A percentile compares a stretch with the other conserved stretches of the same genome.
Evolutionary conservation across 1,140 invertebrate species (phyloP).

Genomic region (Pachypeltis micranthus): DNA sequence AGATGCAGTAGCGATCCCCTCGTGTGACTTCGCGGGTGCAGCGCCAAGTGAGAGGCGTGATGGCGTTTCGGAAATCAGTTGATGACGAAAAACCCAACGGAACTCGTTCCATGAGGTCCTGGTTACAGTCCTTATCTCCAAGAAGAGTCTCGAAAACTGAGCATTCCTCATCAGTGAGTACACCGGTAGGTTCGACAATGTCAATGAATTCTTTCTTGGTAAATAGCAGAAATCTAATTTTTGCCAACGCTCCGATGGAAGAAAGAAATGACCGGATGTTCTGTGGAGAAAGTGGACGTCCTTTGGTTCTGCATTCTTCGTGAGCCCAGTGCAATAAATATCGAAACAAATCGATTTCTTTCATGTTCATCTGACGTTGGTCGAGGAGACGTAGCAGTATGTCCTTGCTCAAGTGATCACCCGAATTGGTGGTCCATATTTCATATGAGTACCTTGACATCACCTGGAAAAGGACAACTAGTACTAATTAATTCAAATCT

Average conservation of each 20-base stretch:
- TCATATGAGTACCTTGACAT: slow-evolving; percentile 24
- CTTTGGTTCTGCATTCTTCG: slow-evolving; percentile 19
- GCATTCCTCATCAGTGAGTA: slow-evolving; percentile 21
- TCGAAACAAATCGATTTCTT: slow-evolving; percentile 23
- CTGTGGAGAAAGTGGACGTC: background rate
- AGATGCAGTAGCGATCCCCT: slow-evolving; percentile 16
- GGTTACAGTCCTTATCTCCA: background rate
- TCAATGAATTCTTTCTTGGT: slow-evolving; percentile 15
- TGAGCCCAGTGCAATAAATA: slow-evolving; percentile 22
- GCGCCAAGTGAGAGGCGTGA: slow-evolving; percentile 13
- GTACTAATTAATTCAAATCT: too few relatives aligned
- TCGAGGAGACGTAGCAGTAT: slow-evolving; percentile 24
- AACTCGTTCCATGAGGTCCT: background rate
- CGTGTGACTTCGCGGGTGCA: slow-evolving; percentile 11
- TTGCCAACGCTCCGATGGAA: slow-evolving; percentile 18
- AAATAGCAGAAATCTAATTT: slow-evolving; percentile 25
- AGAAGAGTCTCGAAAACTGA: slow-evolving; percentile 8
- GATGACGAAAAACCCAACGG: slow-evolving; percentile 3
- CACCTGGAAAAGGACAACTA: slow-evolving; percentile 22
- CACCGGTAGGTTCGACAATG: slow-evolving; percentile 12
- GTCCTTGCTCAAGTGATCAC: slow-evolving; percentile 16
- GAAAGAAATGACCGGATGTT: slow-evolving; percentile 20
- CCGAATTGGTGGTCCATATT: slow-evolving; percentile 15
- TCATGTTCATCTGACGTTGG: slow-evolving; percentile 23
- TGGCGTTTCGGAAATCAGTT: background rate